These are phyloP conservation scores for Smittia sp. DNA, from an alignment of 2,888 invertebrate species.

Conservation along the genomic window DNA sequence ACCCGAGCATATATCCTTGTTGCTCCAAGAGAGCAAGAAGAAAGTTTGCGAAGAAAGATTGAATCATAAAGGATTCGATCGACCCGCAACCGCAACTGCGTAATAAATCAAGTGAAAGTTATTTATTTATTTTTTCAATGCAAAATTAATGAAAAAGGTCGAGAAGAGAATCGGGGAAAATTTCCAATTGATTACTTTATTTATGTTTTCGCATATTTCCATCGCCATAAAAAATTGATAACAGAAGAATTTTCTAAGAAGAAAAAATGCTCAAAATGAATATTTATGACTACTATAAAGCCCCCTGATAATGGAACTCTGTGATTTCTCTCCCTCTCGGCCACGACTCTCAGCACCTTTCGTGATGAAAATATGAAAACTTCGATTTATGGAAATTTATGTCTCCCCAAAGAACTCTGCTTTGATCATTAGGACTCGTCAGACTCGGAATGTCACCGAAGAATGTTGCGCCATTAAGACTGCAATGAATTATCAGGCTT, in stretches of 20 bases:
- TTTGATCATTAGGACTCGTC: neutral
- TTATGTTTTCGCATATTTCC: neutral
- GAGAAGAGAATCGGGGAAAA: neutral
- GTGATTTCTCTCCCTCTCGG: constrained; percentile 7
- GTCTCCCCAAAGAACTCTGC: neutral
- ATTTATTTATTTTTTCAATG: constrained; percentile 32
- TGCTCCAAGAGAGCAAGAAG: neutral
- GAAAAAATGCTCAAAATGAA: constrained; percentile 23
- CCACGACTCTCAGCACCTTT: neutral
- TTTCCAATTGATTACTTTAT: constrained; percentile 37
- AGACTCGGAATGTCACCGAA: neutral
- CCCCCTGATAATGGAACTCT: constrained; percentile 23
- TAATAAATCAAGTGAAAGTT: constrained; percentile 36
- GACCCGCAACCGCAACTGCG: constrained; percentile 22
- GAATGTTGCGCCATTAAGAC: constrained; percentile 10
- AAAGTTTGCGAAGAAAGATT: neutral
- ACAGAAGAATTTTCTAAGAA: constrained; percentile 27
- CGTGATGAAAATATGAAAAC: neutral
- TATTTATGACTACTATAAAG: constrained; percentile 24
- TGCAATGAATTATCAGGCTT: constrained; percentile 12
- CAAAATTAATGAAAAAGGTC: constrained; percentile 30
- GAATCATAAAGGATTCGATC: constrained; percentile 26
- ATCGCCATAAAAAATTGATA: constrained; percentile 24
- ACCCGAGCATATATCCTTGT: no score
- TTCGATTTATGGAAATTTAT: constrained; percentile 34